Percentiles rank a stretch among this genome's conserved stretches.
These are phyloP conservation scores for Paelopatides confundens DNA, from an alignment of 53 echinoderm and acorn worm genomes.

Conservation along the genomic window DNA sequence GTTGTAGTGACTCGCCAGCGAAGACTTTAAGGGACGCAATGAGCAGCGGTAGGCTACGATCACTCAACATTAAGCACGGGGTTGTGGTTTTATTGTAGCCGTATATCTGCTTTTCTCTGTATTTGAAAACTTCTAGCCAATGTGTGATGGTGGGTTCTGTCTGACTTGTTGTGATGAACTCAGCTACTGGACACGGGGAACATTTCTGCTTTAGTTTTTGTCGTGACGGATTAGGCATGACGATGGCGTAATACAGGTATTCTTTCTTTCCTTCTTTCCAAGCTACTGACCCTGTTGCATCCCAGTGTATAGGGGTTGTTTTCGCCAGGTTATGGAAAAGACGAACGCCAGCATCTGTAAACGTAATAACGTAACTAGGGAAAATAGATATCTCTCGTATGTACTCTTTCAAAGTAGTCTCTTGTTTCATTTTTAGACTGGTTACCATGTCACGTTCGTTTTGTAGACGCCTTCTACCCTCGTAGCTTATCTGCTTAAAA, in stretches of 20 bases:
- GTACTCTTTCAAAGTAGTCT: not conserved
- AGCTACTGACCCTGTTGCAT: conserved; percentile 15
- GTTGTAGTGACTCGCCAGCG: not conserved
- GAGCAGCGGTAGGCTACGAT: not conserved
- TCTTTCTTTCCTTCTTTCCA: conserved; percentile 4
- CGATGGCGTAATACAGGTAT: conserved; percentile 13
- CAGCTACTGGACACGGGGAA: not conserved
- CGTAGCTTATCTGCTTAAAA: not conserved
- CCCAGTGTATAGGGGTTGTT: conserved; percentile 11
- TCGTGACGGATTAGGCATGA: not conserved
- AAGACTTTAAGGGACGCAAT: conserved; percentile 13
- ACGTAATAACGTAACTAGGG: not conserved
- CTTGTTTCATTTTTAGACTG: not conserved
- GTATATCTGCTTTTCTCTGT: not conserved
- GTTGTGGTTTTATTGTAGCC: not conserved
- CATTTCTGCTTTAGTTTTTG: not conserved
- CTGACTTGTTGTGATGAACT: not conserved
- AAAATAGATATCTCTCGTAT: not conserved
- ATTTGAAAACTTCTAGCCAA: not conserved
- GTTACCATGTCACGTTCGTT: not conserved
- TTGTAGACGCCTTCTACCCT: not conserved
- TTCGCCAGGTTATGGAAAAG: not conserved
- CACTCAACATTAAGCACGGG: not conserved
- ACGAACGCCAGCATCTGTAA: conserved; percentile 4
- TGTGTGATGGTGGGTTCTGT: not conserved